A percentile compares a stretch with the other conserved stretches of the same genome.
Evolutionary conservation across 2,113 vertebrate genomes (phyloP).

Genomic region (Muscicapa adusta): DNA sequence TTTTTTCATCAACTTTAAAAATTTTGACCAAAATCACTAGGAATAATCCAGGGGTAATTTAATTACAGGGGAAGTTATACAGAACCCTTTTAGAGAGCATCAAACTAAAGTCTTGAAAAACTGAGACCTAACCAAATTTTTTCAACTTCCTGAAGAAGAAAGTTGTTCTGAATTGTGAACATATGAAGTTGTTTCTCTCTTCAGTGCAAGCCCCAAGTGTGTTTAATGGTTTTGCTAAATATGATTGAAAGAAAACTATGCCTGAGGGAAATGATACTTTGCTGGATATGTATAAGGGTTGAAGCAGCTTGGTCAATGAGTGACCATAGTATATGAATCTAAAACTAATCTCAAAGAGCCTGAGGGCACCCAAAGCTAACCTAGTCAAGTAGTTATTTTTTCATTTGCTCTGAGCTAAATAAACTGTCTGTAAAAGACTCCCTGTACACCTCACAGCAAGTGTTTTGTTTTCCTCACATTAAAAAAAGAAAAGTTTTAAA

Average conservation of each 20-base stretch:
- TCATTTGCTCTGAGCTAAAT: constrained; percentile 58
- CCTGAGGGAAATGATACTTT: constrained; percentile 68
- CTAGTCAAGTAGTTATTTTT: constrained; percentile 67
- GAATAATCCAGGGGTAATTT: background rate
- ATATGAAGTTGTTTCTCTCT: constrained; percentile 60
- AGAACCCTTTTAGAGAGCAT: background rate
- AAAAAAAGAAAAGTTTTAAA: constrained; percentile 33
- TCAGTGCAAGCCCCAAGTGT: constrained; percentile 41
- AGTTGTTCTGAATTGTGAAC: background rate
- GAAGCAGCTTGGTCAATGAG: constrained; percentile 68
- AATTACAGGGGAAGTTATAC: background rate
- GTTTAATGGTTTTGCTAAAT: constrained; percentile 72
- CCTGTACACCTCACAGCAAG: constrained; percentile 6
- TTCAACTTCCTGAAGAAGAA: background rate
- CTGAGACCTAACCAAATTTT: background rate
- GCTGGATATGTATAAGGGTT: constrained; percentile 60
- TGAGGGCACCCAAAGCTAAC: constrained; percentile 65
- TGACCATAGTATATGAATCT: constrained; percentile 75
- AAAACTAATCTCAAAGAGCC: constrained; percentile 79
- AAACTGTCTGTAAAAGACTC: constrained; percentile 53
- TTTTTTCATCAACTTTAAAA: background rate
- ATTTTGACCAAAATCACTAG: background rate
- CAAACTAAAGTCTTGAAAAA: background rate
- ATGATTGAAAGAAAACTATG: constrained; percentile 60
- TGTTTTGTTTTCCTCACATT: constrained; percentile 45